Conservation (phyloP, 2,888 invertebrate species). For the Mythimna ferrago region DNA sequence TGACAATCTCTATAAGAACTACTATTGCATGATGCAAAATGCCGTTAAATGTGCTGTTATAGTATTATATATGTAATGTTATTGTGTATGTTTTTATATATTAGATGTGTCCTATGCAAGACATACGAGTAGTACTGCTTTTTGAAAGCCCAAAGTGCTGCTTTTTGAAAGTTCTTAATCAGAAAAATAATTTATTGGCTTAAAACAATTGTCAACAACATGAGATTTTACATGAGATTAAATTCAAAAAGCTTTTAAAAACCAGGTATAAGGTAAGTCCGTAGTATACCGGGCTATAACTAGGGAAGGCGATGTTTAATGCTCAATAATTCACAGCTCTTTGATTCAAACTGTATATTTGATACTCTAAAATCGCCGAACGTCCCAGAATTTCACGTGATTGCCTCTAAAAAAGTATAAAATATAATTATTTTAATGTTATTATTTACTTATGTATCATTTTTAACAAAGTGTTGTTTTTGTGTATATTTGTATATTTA, state of each 20-base stretch:
- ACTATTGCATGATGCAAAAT: slow-evolving; percentile 48
- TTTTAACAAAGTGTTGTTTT: slow-evolving; percentile 4
- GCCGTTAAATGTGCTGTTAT: slow-evolving; percentile 50
- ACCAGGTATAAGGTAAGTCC: not conserved
- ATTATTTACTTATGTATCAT: slow-evolving; percentile 5
- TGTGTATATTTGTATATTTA: slow-evolving; percentile 18
- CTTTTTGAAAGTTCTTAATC: slow-evolving; percentile 13
- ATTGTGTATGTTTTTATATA: slow-evolving; percentile 29
- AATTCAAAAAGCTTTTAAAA: slow-evolving; percentile 23
- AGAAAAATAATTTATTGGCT: not conserved
- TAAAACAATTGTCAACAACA: not conserved
- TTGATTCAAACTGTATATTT: not conserved
- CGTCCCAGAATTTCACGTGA: slow-evolving; percentile 10
- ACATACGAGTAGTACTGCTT: slow-evolving; percentile 2
- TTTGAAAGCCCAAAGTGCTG: slow-evolving; percentile 22
- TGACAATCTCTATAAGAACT: slow-evolving; percentile 25
- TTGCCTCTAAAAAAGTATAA: slow-evolving; percentile 3
- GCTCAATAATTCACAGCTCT: not conserved
- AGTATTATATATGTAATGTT: slow-evolving; percentile 23
- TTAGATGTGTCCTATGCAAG: not conserved
- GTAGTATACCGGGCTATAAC: not conserved
- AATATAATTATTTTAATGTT: slow-evolving; percentile 3
- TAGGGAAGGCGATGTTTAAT: not conserved
- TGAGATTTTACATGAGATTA: not conserved
- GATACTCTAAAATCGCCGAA: not conserved